phyloP scores from a whole-genome alignment of 2,797 vertebrate species.

The Echeneis naucrates region DNA sequence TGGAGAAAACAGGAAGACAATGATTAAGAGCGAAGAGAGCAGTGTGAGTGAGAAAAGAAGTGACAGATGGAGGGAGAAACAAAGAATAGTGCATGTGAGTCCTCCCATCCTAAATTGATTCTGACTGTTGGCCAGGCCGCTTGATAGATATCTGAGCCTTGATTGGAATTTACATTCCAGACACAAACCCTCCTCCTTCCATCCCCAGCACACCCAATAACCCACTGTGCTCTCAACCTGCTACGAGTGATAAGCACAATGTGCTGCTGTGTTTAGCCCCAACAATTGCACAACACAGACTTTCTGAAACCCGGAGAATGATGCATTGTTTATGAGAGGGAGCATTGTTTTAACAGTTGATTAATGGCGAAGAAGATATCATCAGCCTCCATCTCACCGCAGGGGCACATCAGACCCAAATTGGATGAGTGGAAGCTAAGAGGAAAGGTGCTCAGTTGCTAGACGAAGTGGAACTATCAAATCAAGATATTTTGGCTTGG shows the following conservation, averaged over 20 bases:
- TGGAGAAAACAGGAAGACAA: conserved; percentile 53
- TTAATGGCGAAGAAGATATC: conserved; percentile 65
- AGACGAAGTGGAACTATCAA: conserved; percentile 57
- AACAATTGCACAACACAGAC: conserved; percentile 54
- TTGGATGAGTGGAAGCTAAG: conserved; percentile 56
- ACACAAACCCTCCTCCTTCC: conserved; percentile 47
- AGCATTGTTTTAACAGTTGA: conserved; percentile 70
- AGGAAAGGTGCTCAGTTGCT: conserved; percentile 49
- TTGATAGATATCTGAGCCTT: conserved; percentile 78
- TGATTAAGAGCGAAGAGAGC: conserved; percentile 56
- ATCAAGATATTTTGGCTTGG: conserved; percentile 49
- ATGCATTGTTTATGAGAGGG: conserved; percentile 68
- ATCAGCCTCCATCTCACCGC: conserved; percentile 52
- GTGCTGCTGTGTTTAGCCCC: conserved; percentile 61
- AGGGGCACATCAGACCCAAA: conserved; percentile 51
- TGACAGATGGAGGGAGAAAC: conserved; percentile 62
- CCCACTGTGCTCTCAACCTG: conserved; percentile 64
- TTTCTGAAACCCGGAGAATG: conserved; percentile 54
- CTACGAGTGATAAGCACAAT: conserved; percentile 74
- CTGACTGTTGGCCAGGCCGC: conserved; percentile 55
- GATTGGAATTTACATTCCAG: conserved; percentile 79
- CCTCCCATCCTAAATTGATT: conserved; percentile 77
- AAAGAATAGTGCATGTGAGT: conserved; percentile 60
- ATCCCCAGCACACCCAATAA: conserved; percentile 56
- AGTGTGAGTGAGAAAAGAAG: conserved; percentile 47